These are phyloP conservation scores for Boloria selene DNA, from an alignment of 2,888 invertebrate genomes.

Conservation along the genomic window DNA sequence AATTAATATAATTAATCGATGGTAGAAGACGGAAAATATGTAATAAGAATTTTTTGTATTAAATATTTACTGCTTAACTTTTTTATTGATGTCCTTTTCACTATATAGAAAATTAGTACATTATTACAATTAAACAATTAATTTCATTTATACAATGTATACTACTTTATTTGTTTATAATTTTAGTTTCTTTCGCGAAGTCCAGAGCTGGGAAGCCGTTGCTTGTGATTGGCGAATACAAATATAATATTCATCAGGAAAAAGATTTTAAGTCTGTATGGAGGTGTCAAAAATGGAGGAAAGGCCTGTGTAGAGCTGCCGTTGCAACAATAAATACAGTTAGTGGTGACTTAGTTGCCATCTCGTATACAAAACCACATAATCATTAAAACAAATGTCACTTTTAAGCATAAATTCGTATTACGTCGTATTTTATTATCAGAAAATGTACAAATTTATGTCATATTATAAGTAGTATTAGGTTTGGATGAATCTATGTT, in stretches of 20 bases:
- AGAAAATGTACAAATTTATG: too few species aligned
- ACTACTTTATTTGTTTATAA: not conserved
- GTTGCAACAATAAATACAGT: constrained; percentile 29
- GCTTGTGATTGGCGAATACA: constrained; percentile 42
- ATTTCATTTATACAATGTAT: not conserved
- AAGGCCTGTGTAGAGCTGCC: constrained; percentile 36
- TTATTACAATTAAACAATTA: not conserved
- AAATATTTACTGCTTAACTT: too few species aligned
- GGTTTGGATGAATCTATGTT: too few species aligned
- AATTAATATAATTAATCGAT: too few species aligned
- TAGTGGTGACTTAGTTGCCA: constrained; percentile 23
- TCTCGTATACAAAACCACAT: constrained; percentile 19
- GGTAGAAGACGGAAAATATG: too few species aligned
- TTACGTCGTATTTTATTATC: not conserved
- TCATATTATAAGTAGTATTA: too few species aligned
- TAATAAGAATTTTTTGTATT: too few species aligned
- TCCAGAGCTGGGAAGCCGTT: constrained; percentile 44
- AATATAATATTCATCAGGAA: constrained; percentile 50
- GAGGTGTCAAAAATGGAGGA: constrained; percentile 50
- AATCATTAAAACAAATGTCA: constrained; percentile 18
- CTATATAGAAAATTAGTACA: too few species aligned
- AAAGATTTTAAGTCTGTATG: constrained; percentile 48
- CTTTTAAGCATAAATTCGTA: not conserved
- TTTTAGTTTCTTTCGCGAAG: constrained; percentile 32
- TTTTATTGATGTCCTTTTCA: too few species aligned